These are phyloP conservation scores for Scartelaos histophorus DNA, from an alignment of 2,113 vertebrate species.

Conservation along the genomic window DNA sequence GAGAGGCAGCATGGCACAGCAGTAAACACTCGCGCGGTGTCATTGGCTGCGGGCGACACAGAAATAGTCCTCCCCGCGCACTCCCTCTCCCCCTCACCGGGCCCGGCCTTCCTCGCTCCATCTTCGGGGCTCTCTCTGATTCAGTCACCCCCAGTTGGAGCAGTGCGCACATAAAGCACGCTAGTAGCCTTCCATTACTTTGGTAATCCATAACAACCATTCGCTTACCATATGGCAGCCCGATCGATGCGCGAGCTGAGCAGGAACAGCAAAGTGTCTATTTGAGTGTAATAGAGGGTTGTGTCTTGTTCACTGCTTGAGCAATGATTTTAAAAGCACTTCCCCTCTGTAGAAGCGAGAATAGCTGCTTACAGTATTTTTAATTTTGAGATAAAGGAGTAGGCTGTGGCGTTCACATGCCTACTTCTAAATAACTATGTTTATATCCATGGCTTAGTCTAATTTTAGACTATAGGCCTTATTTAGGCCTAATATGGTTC, in stretches of 20 bases:
- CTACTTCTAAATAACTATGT: no score
- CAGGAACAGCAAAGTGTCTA: conserved; percentile 47
- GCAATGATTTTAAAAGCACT: conserved; percentile 25
- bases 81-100: conserved; percentile 21
- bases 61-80: conserved; percentile 67
- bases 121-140: conserved; percentile 58
- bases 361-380: conserved; percentile 7
- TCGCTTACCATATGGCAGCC: conserved; percentile 55
- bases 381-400: no score
- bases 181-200: conserved; percentile 59
- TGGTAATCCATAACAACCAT: conserved; percentile 58
- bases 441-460: no score
- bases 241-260: conserved; percentile 48
- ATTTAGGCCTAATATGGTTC: no score
- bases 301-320: conserved; percentile 26
- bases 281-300: conserved; percentile 43
- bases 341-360: conserved; percentile 22
- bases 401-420: no score
- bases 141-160: conserved; percentile 55
- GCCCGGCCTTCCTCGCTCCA: conserved; percentile 47
- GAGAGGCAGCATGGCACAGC: conserved; percentile 69
- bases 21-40: conserved; percentile 74
- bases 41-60: conserved; percentile 72
- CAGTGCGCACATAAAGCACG: conserved; percentile 38
- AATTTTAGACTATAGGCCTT: no score